Conservation (phyloP, 1,140 invertebrate genomes). For the Drosophila sechellia region DNA sequence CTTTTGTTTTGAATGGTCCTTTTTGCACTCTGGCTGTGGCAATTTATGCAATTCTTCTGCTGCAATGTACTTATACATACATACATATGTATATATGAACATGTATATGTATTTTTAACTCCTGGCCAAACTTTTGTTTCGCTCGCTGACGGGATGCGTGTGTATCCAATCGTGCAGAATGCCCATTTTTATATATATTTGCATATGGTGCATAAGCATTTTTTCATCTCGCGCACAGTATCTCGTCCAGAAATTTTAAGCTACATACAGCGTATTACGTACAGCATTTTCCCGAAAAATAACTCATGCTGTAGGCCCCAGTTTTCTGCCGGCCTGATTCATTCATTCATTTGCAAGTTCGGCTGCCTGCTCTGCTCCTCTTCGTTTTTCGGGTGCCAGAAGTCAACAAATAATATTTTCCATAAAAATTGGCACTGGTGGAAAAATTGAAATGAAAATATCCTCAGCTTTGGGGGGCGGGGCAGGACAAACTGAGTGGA, state of each 20-base stretch:
- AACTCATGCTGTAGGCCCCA: constrained; percentile 15
- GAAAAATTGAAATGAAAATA: constrained; percentile 78
- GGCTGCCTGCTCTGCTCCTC: background rate
- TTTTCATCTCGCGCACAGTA: constrained; percentile 55
- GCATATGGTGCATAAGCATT: constrained; percentile 79
- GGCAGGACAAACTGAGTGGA: background rate
- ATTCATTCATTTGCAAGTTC: constrained; percentile 51
- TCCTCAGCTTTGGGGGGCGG: constrained; percentile 15
- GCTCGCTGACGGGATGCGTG: constrained; percentile 44
- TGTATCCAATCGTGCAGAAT: constrained; percentile 75
- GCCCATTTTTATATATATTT: constrained; percentile 74
- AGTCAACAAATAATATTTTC: constrained; percentile 83
- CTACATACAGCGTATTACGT: constrained; percentile 50
- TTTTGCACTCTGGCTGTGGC: constrained; percentile 34
- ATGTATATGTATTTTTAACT: constrained; percentile 40
- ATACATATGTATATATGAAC: constrained; percentile 25
- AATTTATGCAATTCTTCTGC: constrained; percentile 65
- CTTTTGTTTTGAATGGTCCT: constrained; percentile 49
- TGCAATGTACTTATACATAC: constrained; percentile 32
- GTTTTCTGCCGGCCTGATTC: constrained; percentile 6
- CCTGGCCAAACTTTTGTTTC: constrained; percentile 68
- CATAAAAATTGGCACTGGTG: constrained; percentile 67
- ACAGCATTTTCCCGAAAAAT: constrained; percentile 54
- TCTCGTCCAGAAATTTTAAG: constrained; percentile 20
- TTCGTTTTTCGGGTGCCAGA: constrained; percentile 56